A percentile compares a stretch with the other conserved stretches of the same genome.
Conservation (phyloP, 2,888 invertebrate species). For the Chrysolina oricalcia region DNA sequence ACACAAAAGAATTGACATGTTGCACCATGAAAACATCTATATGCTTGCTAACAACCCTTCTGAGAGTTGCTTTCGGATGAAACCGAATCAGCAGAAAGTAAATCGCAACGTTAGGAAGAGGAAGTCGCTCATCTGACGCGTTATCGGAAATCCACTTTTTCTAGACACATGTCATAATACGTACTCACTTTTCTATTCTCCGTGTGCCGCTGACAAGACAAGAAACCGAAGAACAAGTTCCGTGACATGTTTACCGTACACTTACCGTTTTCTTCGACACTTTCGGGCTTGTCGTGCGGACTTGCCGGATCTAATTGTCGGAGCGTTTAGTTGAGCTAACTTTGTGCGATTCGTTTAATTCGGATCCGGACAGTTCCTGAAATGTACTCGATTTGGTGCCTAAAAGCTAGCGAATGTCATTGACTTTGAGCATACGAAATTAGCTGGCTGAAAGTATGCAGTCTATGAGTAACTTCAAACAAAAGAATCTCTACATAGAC, state of each 20-base stretch:
- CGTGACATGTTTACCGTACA: not conserved
- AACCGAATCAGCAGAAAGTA: too few relatives aligned
- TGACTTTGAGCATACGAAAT: constrained; percentile 2
- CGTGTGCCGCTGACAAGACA: not conserved
- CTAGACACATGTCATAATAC: not conserved
- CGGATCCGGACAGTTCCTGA: constrained; percentile 1
- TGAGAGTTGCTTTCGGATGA: too few relatives aligned
- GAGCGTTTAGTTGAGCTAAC: constrained; percentile 2
- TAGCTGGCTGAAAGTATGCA: not conserved
- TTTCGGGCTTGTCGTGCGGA: constrained; percentile 1
- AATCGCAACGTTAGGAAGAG: not conserved
- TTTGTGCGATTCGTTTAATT: constrained; percentile 4
- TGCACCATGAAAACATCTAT: too few relatives aligned
- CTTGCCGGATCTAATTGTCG: constrained; percentile 6
- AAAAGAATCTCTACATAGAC: not conserved
- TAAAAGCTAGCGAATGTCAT: not conserved
- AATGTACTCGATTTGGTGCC: not conserved
- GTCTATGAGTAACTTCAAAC: not conserved
- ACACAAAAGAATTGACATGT: too few relatives aligned
- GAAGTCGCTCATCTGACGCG: not conserved
- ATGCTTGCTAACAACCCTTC: too few relatives aligned
- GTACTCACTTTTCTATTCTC: not conserved
- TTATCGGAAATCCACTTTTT: not conserved
- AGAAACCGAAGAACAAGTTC: not conserved
- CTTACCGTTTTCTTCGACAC: constrained; percentile 14